Conservation (phyloP, 2,797 vertebrate species). For the Podarcis siculus region DNA sequence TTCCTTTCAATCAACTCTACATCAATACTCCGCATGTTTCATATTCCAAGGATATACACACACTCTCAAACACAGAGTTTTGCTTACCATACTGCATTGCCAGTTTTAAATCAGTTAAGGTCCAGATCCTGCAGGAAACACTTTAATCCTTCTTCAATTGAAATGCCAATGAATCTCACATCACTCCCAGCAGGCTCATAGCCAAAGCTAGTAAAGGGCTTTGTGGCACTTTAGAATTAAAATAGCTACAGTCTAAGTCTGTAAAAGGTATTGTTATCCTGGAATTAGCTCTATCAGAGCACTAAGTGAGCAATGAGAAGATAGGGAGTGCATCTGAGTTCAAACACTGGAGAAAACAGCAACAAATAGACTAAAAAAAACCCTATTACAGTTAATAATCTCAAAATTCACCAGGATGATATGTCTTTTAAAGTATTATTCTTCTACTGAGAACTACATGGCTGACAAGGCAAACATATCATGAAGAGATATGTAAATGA, state of each 20-base stretch:
- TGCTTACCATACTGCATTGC: not conserved
- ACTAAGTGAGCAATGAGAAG: constrained; percentile 13
- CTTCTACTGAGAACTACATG: constrained; percentile 9
- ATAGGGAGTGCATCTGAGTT: not conserved
- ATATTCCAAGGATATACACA: too few species aligned
- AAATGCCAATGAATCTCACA: not conserved
- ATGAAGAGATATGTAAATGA: not conserved
- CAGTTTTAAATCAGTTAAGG: constrained; percentile 8
- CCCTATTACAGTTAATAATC: constrained; percentile 24
- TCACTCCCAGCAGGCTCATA: constrained; percentile 3
- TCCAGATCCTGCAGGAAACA: not conserved
- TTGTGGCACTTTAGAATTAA: constrained; percentile 13
- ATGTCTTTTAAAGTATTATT: constrained; percentile 35
- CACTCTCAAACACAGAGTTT: not conserved
- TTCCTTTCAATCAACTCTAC: not conserved
- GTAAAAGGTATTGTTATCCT: constrained; percentile 1
- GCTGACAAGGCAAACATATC: not conserved
- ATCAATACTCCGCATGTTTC: not conserved
- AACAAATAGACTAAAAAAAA: not conserved
- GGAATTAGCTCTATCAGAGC: constrained; percentile 10
- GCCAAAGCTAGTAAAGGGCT: constrained; percentile 16
- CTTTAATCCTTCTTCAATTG: not conserved
- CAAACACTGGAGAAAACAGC: not conserved
- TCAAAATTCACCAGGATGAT: constrained; percentile 16
- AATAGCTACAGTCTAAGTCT: constrained; percentile 9